Conservation (phyloP, 2,888 invertebrate genomes). For the Crepidodera aurea region DNA sequence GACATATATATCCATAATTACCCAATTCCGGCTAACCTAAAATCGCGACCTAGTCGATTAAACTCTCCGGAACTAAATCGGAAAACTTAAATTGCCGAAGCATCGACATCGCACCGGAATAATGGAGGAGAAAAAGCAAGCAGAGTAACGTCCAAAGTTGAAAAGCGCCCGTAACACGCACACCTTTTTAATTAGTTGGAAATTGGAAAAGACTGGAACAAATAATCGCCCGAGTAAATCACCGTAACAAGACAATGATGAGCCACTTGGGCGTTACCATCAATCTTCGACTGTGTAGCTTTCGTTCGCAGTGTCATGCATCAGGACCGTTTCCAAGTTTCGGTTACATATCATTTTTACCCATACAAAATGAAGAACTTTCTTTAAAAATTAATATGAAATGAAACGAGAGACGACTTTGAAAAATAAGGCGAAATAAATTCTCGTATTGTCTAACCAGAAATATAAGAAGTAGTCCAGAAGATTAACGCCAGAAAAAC, state of each 20-base stretch:
- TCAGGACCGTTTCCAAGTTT: no score
- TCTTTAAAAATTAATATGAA: no score
- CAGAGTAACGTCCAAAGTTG: conserved; percentile 16
- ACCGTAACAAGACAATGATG: conserved; percentile 53
- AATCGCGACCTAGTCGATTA: conserved; percentile 17
- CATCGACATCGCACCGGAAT: neutral
- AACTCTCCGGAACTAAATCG: conserved; percentile 15
- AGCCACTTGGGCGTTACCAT: conserved; percentile 50
- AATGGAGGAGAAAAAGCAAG: neutral
- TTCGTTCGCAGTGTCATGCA: neutral
- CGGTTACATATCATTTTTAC: no score
- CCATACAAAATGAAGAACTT: no score
- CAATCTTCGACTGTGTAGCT: conserved; percentile 39
- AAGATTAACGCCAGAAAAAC: no score
- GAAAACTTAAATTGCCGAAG: conserved; percentile 28
- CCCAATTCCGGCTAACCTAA: conserved; percentile 12
- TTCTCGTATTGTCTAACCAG: no score
- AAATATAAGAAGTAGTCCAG: no score
- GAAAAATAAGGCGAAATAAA: no score
- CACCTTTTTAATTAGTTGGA: conserved; percentile 45
- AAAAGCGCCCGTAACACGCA: conserved; percentile 31
- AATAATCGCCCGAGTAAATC: conserved; percentile 52
- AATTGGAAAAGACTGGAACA: conserved; percentile 39
- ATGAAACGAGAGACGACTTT: no score
- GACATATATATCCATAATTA: conserved; percentile 19